phyloP scores from a whole-genome alignment of 1,140 invertebrate genomes.

The Sinonovacula constricta region DNA sequence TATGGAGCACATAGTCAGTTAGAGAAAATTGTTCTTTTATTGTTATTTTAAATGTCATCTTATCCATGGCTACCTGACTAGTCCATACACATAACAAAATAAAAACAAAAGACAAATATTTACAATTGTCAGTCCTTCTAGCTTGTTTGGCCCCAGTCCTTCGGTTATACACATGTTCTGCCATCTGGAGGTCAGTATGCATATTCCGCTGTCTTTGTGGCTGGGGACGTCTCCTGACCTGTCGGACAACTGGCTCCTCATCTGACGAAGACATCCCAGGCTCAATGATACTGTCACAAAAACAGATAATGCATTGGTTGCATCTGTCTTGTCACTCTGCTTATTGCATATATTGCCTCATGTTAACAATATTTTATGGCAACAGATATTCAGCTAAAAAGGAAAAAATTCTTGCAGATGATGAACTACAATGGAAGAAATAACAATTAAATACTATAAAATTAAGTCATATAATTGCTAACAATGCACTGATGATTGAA shows the following conservation, averaged over 20 bases:
- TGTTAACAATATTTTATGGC: not conserved
- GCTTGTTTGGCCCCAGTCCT: constrained; percentile 45
- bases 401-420: not conserved
- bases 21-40: not conserved
- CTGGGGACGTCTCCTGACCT: not conserved
- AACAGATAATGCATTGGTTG: not conserved
- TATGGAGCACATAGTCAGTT: not conserved
- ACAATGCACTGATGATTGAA: no score
- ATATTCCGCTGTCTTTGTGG: not conserved
- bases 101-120: not conserved
- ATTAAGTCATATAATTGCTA: no score
- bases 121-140: constrained; percentile 51
- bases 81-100: not conserved
- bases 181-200: constrained; percentile 8
- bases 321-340: no score
- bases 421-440: not conserved
- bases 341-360: not conserved
- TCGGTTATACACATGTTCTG: constrained; percentile 22
- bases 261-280: constrained; percentile 38
- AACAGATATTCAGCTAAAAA: not conserved
- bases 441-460: not conserved
- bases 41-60: not conserved
- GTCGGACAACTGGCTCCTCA: constrained; percentile 24
- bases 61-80: not conserved
- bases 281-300: constrained; percentile 7